A percentile compares a stretch with the other conserved stretches of the same genome.
These are phyloP conservation scores for Microcaecilia unicolor DNA, from an alignment of 2,797 vertebrate species.

Conservation along the genomic window DNA sequence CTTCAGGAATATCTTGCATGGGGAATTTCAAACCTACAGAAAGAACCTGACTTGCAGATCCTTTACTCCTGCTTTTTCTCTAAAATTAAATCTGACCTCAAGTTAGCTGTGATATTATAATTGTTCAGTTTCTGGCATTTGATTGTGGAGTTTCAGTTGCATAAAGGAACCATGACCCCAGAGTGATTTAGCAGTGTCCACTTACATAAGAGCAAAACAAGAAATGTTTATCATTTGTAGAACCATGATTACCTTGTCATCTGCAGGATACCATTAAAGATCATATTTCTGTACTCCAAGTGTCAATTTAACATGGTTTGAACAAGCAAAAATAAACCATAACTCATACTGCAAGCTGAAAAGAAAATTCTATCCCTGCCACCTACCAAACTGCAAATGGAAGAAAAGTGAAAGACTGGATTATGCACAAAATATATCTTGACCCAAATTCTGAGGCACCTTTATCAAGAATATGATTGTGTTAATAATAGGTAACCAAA, in stretches of 20 bases:
- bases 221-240: slow-evolving; percentile 54
- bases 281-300: slow-evolving; percentile 25
- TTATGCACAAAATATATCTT: slow-evolving; percentile 4
- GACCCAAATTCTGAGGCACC: slow-evolving; percentile 8
- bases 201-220: slow-evolving; percentile 45
- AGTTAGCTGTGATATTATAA: no score
- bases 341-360: slow-evolving; percentile 26
- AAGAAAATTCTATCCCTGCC: slow-evolving; percentile 21
- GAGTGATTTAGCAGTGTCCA: no score
- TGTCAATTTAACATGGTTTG: slow-evolving; percentile 38
- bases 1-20: no score
- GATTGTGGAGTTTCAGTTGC: no score
- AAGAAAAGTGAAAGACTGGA: neutral
- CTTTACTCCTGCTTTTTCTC: no score
- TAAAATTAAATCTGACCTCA: no score
- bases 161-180: slow-evolving; percentile 18
- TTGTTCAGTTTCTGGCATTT: no score
- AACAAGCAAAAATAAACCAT: slow-evolving; percentile 45
- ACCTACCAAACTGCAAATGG: neutral
- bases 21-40: no score
- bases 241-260: slow-evolving; percentile 36
- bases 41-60: no score
- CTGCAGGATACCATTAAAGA: slow-evolving; percentile 41
- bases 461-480: no score
- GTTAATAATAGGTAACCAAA: no score